Evolutionary conservation across 2,113 vertebrate genomes (phyloP), one percentile per base, ranked within the genome.

Genomic region (Pelobates fuscus): DNA sequence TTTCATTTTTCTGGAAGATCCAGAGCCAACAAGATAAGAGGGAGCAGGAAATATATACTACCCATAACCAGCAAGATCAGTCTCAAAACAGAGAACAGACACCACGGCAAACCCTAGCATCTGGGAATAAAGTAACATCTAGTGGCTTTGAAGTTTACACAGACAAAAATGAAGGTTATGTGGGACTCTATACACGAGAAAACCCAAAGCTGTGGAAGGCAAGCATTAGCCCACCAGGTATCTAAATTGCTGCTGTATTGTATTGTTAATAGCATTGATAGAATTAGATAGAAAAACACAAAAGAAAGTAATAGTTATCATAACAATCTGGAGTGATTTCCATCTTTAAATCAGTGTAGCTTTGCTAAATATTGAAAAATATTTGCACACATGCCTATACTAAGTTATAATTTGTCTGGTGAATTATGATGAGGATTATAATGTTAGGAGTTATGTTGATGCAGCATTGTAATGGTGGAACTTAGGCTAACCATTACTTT

Each of bases 1-100:
- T 99, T 78, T 98, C 97, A 2, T 99, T 99, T 78, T 99, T 99
- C 90, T 99, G 97, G 97, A 98, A 98, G 88, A 95, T 91, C 32
- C 64, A 77, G 15, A 37, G 67, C 55, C 55, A 49, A 52, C 14
- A 49, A 26, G n/a, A 60, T 8, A 68, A 61, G 25, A 67, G 23
- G 32, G 27, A 62, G 30, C 44, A 20, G 25, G 25, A 52, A 52
- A 23, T 11, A 1, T 18, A 62, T 32, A 32, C 3, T 10, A 43
- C 20, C 12, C 14, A 30, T 29, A 32, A 24, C 43, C 88, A 92
- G 1, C 88, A 91, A 41, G 70, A 78, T 2, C 83, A 84, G n/a
- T 88, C 90, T 0, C 84, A 87, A 27, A 87, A 93, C 1, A 88
- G 90, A 32, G 70, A 77, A 2, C 83, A 85, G 0, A 30, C 85